phyloP scores from a whole-genome alignment of 1,140 invertebrate species.

The Drosophila lacertosa region DNA sequence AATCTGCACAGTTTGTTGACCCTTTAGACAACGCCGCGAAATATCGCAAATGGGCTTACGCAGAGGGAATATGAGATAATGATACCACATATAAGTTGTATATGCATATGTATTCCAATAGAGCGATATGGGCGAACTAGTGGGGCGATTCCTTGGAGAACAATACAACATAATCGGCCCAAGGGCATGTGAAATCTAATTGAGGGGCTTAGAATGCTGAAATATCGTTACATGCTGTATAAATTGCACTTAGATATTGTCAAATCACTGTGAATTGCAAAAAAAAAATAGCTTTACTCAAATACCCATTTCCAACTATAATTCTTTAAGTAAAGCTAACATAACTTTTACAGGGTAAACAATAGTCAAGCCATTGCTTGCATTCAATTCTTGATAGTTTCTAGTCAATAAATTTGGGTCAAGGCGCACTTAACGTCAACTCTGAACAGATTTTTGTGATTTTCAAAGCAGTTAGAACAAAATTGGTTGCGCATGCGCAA shows the following conservation, averaged over 20 bases:
- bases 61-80: conserved; percentile 52
- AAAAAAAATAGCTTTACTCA: not conserved
- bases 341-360: conserved; percentile 4
- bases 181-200: not conserved
- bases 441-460: not conserved
- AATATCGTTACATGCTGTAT: not conserved
- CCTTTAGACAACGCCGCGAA: conserved; percentile 38
- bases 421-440: conserved; percentile 26
- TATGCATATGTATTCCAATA: conserved; percentile 2
- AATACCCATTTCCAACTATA: not conserved
- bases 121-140: not conserved
- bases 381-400: not conserved
- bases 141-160: no score
- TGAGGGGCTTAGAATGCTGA: not conserved
- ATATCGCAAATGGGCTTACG: conserved; percentile 44
- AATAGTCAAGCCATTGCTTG: not conserved
- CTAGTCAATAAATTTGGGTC: conserved; percentile 17
- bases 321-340: no score
- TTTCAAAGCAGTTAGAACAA: not conserved
- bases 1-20: conserved; percentile 70
- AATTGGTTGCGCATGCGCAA: not conserved
- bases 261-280: no score
- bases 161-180: not conserved
- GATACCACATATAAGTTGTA: conserved; percentile 9
- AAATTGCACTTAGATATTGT: no score